Evolutionary conservation across 2,113 vertebrate species (phyloP).

Genomic region (Tonatia bakeri): DNA sequence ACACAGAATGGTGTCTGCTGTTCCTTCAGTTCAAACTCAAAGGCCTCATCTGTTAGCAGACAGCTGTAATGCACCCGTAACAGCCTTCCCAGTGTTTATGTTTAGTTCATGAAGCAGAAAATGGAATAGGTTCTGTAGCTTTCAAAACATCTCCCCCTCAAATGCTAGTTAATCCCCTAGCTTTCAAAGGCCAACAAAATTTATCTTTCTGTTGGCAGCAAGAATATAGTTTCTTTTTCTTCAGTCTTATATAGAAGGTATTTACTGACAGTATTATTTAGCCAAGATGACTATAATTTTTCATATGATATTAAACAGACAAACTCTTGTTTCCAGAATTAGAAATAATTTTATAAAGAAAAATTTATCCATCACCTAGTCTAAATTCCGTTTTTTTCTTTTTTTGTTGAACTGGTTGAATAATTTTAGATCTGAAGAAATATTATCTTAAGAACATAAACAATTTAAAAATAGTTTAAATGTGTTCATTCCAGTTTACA

Average conservation of each 20-base stretch:
- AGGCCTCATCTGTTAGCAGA: slow-evolving; percentile 41
- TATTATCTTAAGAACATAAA: neutral
- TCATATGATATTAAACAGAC: slow-evolving; percentile 43
- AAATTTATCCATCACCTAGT: neutral
- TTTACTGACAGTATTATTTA: slow-evolving; percentile 60
- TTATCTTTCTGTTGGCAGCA: slow-evolving; percentile 22
- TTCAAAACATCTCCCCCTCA: neutral
- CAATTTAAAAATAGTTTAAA: neutral
- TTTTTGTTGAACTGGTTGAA: neutral
- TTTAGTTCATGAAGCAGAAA: slow-evolving; percentile 60
- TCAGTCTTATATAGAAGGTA: neutral
- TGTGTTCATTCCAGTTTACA: slow-evolving; percentile 5
- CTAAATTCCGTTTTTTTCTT: neutral
- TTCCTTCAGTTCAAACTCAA: neutral
- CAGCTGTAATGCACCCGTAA: neutral
- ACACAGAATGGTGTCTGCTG: neutral
- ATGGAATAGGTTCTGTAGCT: slow-evolving; percentile 57
- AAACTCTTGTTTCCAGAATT: slow-evolving; percentile 17
- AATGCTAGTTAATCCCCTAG: slow-evolving; percentile 47
- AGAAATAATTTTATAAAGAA: slow-evolving; percentile 28
- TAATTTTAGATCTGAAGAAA: slow-evolving; percentile 33
- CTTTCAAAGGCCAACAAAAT: slow-evolving; percentile 54
- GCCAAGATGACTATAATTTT: slow-evolving; percentile 48
- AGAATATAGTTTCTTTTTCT: neutral
- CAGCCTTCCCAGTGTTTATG: slow-evolving; percentile 32